These are phyloP conservation scores for Diachasma alloeum DNA, from an alignment of 1,140 invertebrate species.

Conservation along the genomic window DNA sequence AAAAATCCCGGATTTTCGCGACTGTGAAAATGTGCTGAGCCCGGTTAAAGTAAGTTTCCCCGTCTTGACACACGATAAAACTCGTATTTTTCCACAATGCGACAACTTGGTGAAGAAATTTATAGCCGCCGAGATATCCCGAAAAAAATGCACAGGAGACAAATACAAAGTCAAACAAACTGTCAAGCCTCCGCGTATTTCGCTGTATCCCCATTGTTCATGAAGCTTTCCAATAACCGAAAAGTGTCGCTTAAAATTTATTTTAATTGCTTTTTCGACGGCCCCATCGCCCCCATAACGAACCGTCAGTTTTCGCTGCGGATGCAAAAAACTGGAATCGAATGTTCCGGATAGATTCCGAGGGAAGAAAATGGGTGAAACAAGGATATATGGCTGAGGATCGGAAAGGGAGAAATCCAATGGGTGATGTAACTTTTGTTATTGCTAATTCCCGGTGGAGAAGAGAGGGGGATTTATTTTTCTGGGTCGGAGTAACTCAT, in stretches of 20 bases:
- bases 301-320: neutral
- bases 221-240: neutral
- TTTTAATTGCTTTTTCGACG: neutral
- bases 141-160: neutral
- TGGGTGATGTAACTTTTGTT: neutral
- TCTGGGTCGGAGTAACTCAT: constrained; percentile 35
- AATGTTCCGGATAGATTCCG: neutral
- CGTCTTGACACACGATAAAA: neutral
- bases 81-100: neutral
- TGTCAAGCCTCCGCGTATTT: neutral
- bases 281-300: no score
- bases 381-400: neutral
- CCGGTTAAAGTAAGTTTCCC: neutral
- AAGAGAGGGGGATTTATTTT: constrained; percentile 33
- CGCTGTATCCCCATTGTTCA: no score
- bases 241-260: neutral
- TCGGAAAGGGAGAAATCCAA: neutral
- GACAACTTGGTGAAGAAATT: neutral
- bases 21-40: constrained; percentile 1
- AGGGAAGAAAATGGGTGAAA: neutral
- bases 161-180: neutral
- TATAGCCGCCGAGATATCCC: neutral
- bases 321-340: neutral
- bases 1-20: neutral
- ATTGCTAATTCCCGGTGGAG: neutral